Evolutionary conservation across 2,113 vertebrate genomes (phyloP).

Genomic region (Rhegmatorhina hoffmannsi): DNA sequence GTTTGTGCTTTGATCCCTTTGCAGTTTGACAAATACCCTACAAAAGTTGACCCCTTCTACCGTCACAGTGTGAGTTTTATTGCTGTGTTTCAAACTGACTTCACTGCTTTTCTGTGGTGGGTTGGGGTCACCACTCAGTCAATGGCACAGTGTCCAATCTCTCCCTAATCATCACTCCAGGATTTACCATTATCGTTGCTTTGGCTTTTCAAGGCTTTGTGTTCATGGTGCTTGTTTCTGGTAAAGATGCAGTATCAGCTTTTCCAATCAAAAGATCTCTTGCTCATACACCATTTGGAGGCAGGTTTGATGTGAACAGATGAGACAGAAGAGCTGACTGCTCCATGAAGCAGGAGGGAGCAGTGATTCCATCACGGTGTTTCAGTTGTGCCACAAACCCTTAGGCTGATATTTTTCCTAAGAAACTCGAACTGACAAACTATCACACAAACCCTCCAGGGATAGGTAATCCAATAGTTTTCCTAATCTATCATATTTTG

Average conservation of each 20-base stretch:
- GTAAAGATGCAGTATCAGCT: conserved; percentile 76
- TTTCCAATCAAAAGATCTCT: conserved; percentile 76
- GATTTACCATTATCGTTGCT: conserved; percentile 66
- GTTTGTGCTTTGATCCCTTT: conserved; percentile 89
- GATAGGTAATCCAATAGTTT: conserved; percentile 40
- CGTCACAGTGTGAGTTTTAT: conserved; percentile 96
- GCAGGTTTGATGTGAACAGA: conserved; percentile 35
- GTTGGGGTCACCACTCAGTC: conserved; percentile 59
- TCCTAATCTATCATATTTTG: conserved; percentile 27
- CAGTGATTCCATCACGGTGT: neutral
- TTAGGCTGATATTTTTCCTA: conserved; percentile 33
- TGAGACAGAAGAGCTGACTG: conserved; percentile 11
- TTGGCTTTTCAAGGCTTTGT: conserved; percentile 71
- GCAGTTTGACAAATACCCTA: conserved; percentile 99
- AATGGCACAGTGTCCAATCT: conserved; percentile 42
- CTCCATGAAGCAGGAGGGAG: neutral
- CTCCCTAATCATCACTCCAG: conserved; percentile 66
- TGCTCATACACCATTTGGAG: neutral
- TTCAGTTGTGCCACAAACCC: conserved; percentile 17
- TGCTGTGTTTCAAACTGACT: conserved; percentile 63
- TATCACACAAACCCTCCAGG: conserved; percentile 42
- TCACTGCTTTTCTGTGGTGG: conserved; percentile 68
- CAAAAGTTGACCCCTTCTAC: conserved; percentile 99
- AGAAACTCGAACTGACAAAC: conserved; percentile 46
- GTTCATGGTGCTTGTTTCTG: conserved; percentile 71